phyloP scores from a whole-genome alignment of 2,888 invertebrate genomes.

The Chromoteleia sp. region DNA sequence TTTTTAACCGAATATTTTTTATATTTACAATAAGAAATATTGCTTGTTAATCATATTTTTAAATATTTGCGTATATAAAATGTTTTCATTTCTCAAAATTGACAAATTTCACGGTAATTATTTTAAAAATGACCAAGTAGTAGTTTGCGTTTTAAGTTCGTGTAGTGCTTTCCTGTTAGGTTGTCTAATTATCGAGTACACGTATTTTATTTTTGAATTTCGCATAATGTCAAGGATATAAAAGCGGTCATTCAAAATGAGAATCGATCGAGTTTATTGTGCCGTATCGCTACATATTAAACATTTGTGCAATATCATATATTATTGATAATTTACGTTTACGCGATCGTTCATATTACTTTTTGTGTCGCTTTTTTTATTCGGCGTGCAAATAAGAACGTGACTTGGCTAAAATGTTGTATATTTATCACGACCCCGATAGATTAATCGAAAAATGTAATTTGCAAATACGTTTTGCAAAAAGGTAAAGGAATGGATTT shows the following conservation, averaged over 20 bases:
- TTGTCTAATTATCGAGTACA: too few species aligned
- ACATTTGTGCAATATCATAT: slow-evolving; percentile 44
- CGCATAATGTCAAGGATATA: neutral
- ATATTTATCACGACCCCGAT: neutral
- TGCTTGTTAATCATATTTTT: too few species aligned
- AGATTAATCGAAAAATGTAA: slow-evolving; percentile 32
- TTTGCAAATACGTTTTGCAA: slow-evolving; percentile 12
- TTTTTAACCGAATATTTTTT: too few species aligned
- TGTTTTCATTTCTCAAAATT: too few species aligned
- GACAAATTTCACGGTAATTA: too few species aligned
- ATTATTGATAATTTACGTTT: slow-evolving; percentile 17
- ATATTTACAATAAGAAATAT: too few species aligned
- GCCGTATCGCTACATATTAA: slow-evolving; percentile 2
- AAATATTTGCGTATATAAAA: too few species aligned
- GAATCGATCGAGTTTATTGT: slow-evolving; percentile 38
- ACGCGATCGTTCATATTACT: slow-evolving; percentile 15
- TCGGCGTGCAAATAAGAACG: slow-evolving; percentile 23
- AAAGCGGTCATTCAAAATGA: slow-evolving; percentile 2
- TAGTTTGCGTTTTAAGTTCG: too few species aligned
- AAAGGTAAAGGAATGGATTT: neutral
- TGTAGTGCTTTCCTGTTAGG: too few species aligned
- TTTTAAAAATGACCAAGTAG: too few species aligned
- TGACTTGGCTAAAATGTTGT: slow-evolving; percentile 19
- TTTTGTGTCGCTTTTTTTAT: slow-evolving; percentile 5
- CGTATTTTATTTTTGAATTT: too few species aligned